Conservation (phyloP, 2,888 invertebrate species). For the Sphaeridia pumilis region DNA sequence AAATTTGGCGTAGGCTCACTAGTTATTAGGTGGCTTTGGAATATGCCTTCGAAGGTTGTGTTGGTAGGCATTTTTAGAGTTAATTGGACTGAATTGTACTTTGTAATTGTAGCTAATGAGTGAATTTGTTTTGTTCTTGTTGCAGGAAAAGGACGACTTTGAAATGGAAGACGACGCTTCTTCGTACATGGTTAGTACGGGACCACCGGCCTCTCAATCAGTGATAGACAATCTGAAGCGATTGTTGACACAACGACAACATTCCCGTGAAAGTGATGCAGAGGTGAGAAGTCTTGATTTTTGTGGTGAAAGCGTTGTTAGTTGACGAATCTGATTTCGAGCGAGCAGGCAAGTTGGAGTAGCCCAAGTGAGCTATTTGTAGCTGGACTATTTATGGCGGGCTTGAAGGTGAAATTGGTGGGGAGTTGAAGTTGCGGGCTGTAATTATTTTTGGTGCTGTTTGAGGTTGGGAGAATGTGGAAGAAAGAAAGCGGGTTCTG, state of each 20-base stretch:
- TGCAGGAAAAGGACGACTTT: neutral
- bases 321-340: no score
- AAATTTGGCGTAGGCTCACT: no score
- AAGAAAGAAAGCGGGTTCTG: neutral
- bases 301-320: no score
- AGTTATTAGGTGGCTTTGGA: no score
- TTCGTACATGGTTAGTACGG: conserved; percentile 20
- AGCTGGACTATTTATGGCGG: neutral
- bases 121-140: no score
- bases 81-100: no score
- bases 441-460: no score
- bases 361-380: neutral
- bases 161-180: conserved; percentile 6
- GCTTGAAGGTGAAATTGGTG: neutral
- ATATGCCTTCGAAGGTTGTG: no score
- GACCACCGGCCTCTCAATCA: conserved; percentile 33
- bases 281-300: conserved; percentile 23
- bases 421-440: neutral
- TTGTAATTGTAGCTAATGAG: no score
- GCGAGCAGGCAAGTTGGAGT: no score
- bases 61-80: no score
- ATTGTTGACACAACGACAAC: conserved; percentile 33
- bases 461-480: neutral
- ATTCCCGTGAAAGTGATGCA: conserved; percentile 36
- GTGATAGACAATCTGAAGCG: conserved; percentile 35